phyloP scores from a whole-genome alignment of 2,888 invertebrate genomes.

The Melitaea athalia region DNA sequence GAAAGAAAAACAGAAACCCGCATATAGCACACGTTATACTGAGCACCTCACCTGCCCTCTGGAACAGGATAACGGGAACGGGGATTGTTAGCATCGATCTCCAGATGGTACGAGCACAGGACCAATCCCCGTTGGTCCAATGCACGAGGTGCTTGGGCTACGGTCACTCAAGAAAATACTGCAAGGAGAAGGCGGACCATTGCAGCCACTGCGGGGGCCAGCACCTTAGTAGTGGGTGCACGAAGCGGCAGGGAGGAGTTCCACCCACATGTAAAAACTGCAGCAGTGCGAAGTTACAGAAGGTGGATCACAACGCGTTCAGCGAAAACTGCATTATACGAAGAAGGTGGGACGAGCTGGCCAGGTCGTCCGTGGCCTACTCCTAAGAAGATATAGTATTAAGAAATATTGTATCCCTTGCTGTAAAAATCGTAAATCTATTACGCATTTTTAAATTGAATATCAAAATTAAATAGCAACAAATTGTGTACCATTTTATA shows the following conservation, averaged over 20 bases:
- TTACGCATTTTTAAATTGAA: no score
- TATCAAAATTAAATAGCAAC: no score
- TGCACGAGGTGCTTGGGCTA: constrained; percentile 14
- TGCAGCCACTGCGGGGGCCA: background rate
- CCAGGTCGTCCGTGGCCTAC: background rate
- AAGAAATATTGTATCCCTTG: no score
- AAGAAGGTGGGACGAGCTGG: background rate
- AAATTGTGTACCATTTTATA: no score
- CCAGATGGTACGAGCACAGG: constrained; percentile 1
- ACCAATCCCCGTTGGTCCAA: constrained; percentile 15
- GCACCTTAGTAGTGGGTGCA: background rate
- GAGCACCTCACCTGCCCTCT: background rate
- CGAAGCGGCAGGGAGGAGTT: background rate
- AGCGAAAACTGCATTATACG: background rate
- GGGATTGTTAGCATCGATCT: constrained; percentile 6
- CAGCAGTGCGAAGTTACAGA: background rate
- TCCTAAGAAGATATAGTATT: background rate
- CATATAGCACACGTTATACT: background rate
- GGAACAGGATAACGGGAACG: background rate
- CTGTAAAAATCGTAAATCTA: no score
- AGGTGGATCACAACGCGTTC: background rate
- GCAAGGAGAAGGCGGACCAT: background rate
- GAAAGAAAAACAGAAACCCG: background rate
- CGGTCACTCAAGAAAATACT: background rate
- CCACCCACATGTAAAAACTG: background rate